These are phyloP conservation scores for Columba livia DNA, from an alignment of 2,113 vertebrate genomes.

Conservation along the genomic window DNA sequence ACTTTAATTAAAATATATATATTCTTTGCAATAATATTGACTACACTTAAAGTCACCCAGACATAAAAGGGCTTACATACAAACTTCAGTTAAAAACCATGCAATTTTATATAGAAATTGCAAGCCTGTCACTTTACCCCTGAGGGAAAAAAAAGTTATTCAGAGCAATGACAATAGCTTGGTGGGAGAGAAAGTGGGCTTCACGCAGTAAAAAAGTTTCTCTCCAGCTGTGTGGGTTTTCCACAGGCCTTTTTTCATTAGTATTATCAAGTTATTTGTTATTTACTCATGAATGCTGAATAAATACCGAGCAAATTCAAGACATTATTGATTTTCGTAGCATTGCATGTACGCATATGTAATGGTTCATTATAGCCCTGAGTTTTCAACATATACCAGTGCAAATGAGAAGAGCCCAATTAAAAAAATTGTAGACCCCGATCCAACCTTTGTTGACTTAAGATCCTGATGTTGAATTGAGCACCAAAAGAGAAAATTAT, in stretches of 20 bases:
- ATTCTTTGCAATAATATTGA: background rate
- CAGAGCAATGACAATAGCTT: constrained; percentile 21
- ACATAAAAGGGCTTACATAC: background rate
- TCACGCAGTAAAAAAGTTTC: background rate
- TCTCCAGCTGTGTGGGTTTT: constrained; percentile 21
- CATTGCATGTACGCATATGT: background rate
- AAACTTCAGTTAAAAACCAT: background rate
- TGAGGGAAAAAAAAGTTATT: background rate
- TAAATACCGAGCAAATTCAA: constrained; percentile 9
- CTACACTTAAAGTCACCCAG: background rate
- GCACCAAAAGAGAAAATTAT: constrained; percentile 45
- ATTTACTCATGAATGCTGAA: constrained; percentile 36
- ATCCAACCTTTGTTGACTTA: constrained; percentile 50
- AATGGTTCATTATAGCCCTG: constrained; percentile 28
- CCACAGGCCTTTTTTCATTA: background rate
- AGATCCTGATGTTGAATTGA: constrained; percentile 17
- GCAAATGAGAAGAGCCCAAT: constrained; percentile 30
- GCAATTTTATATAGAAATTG: constrained; percentile 22
- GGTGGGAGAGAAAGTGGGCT: constrained; percentile 32
- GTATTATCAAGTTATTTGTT: constrained; percentile 53
- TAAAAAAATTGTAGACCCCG: constrained; percentile 32
- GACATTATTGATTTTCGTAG: constrained; percentile 14
- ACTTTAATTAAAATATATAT: background rate
- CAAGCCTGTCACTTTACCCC: background rate
- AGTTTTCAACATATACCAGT: constrained; percentile 11